Base-by-base conservation (phyloP, 64 coral and sea anemone species). In the Exaiptasia diaphana region DNA sequence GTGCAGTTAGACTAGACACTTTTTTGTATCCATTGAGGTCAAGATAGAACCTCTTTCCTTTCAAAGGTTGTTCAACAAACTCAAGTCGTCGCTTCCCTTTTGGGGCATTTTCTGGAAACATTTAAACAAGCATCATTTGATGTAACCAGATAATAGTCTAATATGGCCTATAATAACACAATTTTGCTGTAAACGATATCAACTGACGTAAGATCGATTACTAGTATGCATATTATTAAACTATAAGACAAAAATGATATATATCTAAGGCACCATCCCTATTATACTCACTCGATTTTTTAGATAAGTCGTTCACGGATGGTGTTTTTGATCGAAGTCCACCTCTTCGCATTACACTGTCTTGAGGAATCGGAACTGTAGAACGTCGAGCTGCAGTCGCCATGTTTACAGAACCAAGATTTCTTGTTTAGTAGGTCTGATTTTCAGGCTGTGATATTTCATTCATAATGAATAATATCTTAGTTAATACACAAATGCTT, bases 61-160 rank as follows among this genome's bases (percentile, higher is more conserved):
- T 89, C 3, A 94, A 27, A 49, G 91, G 86, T 34, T 88, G 87
- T 18, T 89, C 67, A 41, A 72, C 43, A 40, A 94, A 94, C 36
- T 94, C 91, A 34, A 94, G 86, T 84, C 64, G 89, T 68, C 91
- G 34, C 23, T 94, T 94, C 6, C 91, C 91, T 41, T 82, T 94
- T 69, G 91, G 91, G 39, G 85, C 85, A 14, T 72, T 13, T 88
- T 94, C 91, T 94, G 26, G 46, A 72, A 69, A n/a, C n/a, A 67
- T 41, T 7, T 11, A 65, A 27, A 81, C 10, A 70, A 3, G 3
- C 22, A 8, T 40, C 38, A 18, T 41, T 20, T 70, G 29, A 12
- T 31, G 60, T 64, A 64, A 64, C 29, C 1, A 7, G 29, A 26
- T 15, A n/a, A 30, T 27, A 31, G 20, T 31, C 13, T 31, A 3